Evolutionary conservation across 2,797 vertebrate genomes (phyloP).

Genomic region (Petrocephalus sullivani): DNA sequence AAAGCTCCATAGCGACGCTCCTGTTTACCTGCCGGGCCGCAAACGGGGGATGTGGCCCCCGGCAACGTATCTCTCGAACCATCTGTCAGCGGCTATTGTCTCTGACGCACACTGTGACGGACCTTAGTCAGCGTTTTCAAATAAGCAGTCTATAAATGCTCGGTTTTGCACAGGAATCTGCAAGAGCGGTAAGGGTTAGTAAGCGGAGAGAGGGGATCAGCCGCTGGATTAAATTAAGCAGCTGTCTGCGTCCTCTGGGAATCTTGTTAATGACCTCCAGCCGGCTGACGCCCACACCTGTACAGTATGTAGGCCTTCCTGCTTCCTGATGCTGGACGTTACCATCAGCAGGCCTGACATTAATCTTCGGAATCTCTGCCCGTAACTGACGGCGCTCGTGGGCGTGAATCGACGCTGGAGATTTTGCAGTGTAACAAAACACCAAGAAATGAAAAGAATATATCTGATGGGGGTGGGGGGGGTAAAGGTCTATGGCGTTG

Average conservation of each 20-base stretch:
- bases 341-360: background rate
- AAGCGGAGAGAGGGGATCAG: background rate
- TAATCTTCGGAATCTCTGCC: background rate
- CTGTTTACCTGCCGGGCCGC: background rate
- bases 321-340: background rate
- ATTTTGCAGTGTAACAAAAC: background rate
- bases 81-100: background rate
- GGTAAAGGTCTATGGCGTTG: background rate
- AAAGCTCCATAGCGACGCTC: conserved; percentile 30
- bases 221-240: conserved; percentile 15
- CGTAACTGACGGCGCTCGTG: background rate
- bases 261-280: background rate
- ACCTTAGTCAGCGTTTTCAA: background rate
- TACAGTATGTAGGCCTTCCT: background rate
- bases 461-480: background rate
- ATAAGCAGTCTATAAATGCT: background rate
- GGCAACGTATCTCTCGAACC: background rate
- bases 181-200: background rate
- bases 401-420: background rate
- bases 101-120: background rate
- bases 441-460: background rate
- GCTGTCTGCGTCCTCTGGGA: background rate
- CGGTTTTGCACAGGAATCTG: background rate
- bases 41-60: background rate
- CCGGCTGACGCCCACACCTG: background rate